Percentiles rank a stretch among this genome's conserved stretches.
Evolutionary conservation across 2,113 vertebrate species (phyloP).

Genomic region (Tragelaphus strepsiceros): DNA sequence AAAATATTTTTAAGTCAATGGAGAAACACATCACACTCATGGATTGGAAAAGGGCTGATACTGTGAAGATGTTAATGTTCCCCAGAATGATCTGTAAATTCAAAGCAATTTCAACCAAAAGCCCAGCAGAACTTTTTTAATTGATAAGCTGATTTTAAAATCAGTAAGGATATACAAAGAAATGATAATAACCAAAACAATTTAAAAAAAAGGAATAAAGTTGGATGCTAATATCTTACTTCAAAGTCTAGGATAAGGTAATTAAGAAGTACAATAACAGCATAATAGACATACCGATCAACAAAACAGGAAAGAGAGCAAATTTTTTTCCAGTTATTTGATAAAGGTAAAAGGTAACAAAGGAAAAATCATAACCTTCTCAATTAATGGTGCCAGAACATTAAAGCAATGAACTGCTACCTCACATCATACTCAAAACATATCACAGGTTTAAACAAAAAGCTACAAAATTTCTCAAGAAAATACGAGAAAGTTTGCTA

Average conservation of each 20-base stretch:
- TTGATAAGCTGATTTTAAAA: neutral
- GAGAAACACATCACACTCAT: too few relatives aligned
- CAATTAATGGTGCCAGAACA: neutral
- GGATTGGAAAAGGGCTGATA: neutral
- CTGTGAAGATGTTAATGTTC: neutral
- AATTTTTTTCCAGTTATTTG: neutral
- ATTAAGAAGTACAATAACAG: neutral
- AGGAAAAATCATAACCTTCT: neutral
- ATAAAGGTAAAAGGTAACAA: neutral
- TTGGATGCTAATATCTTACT: neutral
- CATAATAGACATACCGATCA: neutral
- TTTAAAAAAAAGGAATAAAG: neutral
- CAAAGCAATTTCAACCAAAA: neutral
- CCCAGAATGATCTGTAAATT: neutral
- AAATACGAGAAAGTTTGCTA: neutral
- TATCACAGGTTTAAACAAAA: neutral
- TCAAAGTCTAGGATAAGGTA: neutral
- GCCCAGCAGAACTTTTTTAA: neutral
- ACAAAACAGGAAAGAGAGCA: neutral
- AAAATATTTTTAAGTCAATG: too few relatives aligned
- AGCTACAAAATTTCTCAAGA: neutral
- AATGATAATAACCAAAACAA: neutral
- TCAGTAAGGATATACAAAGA: neutral
- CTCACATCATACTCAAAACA: neutral
- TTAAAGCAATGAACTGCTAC: neutral